Evolutionary conservation across 2,888 invertebrate species (phyloP).

Genomic region (Melieria omissa): DNA sequence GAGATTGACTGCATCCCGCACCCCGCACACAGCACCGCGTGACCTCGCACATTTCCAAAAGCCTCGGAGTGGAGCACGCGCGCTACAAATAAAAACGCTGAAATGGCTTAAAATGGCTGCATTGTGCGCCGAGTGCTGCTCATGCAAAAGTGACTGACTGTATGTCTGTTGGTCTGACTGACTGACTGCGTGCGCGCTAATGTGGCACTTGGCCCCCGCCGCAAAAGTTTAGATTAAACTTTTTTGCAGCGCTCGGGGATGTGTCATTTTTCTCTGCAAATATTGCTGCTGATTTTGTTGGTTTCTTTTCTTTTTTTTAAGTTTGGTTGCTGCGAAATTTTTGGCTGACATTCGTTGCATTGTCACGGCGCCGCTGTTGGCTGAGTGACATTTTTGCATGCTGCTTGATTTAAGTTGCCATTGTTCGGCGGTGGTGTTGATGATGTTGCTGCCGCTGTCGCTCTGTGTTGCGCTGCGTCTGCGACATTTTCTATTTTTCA

Average conservation of each 20-base stretch:
- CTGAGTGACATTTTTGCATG: constrained; percentile 10
- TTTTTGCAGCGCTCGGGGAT: neutral
- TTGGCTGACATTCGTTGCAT: neutral
- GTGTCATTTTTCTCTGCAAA: no score
- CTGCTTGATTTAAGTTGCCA: neutral
- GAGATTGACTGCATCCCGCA: constrained; percentile 12
- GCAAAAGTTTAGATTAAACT: constrained; percentile 13
- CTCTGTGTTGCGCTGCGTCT: neutral
- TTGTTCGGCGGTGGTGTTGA: neutral
- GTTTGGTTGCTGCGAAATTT: neutral
- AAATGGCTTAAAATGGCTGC: constrained; percentile 16
- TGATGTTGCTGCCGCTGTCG: neutral
- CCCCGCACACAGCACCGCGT: neutral
- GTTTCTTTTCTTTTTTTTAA: no score
- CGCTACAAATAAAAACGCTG: neutral
- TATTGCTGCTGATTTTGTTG: no score
- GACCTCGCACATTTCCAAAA: no score
- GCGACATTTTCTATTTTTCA: no score
- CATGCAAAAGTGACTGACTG: no score
- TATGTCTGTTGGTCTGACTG: neutral
- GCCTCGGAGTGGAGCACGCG: no score
- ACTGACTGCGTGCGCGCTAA: neutral
- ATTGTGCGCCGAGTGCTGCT: no score
- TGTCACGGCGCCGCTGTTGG: neutral
- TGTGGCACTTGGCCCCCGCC: neutral